Evolutionary conservation across 2,888 invertebrate species (phyloP), one percentile per base, ranked within the genome.

Genomic region (Calliphora vomitoria): DNA sequence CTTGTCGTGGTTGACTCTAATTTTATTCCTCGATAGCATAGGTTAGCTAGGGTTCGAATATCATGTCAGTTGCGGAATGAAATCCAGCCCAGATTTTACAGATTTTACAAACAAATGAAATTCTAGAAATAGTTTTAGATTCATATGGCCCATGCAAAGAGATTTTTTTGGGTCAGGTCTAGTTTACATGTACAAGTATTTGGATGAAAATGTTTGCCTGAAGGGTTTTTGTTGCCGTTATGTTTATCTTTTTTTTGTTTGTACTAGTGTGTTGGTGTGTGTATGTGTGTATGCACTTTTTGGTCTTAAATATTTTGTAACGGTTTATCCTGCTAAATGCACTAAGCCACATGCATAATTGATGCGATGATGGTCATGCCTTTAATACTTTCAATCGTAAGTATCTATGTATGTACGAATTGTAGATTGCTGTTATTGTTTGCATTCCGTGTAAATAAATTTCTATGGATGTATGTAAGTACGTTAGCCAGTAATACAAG

Each of bases 291-390:
- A 11, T 20, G 6, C 13, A 20, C 18, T 20, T 6, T 60, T n/a
- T 47, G 60, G 18, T 75, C 44, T 75, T 75, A 47, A 25, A 75
- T 31, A 66, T 79, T 83, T 62, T 80, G 75, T 41, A 69, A 55
- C 11, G 62, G 75, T 47, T 76, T 82, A 76, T 69, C 69, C 69
- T 41, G 50, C 31, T 84, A 47, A 82, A 66, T 75, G 68, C 75
- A 82, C 68, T 82, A 75, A 68, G 80, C 80, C 85, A 75, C 60
- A 75, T 80, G 50, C 69, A 85, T 85, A 75, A 75, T 75, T 85
- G 68, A 79, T 72, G 72, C 20, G 47, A 58, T 78, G 55, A 78
- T 64, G 78, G 55, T 78, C 64, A 58, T 72, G 72, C 18, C 58
- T 58, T 20, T 25, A 25, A 58, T 58, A 58, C 25, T 25, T 25